Evolutionary conservation across 1,140 invertebrate species (phyloP).

Genomic region (Protaetia brevitarsis): DNA sequence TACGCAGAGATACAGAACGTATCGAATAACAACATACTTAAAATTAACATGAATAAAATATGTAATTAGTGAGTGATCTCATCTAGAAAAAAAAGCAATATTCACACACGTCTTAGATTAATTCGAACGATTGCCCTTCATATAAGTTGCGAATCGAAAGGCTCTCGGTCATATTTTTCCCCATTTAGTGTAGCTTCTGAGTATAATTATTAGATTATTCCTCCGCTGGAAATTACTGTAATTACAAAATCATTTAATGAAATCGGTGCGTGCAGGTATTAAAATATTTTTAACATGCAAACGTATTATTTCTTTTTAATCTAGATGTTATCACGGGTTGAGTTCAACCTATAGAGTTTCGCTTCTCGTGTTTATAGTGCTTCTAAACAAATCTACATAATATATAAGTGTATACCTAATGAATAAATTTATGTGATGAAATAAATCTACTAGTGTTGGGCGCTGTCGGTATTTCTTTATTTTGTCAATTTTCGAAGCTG

Average conservation of each 20-base stretch:
- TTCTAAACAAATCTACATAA: neutral
- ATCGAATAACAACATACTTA: neutral
- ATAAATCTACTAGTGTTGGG: no score
- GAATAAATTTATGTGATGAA: no score
- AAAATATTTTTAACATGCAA: slow-evolving; percentile 17
- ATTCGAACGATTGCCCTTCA: neutral
- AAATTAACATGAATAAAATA: neutral
- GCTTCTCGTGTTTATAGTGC: neutral
- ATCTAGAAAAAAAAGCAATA: neutral
- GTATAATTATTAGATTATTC: slow-evolving; percentile 17
- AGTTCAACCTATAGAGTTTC: neutral
- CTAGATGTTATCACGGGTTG: neutral
- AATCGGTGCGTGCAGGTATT: slow-evolving; percentile 2
- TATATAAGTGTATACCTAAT: neutral
- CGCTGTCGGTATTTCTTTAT: no score
- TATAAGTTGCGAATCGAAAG: neutral
- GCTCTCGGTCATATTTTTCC: neutral
- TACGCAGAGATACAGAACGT: neutral
- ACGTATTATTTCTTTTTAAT: neutral
- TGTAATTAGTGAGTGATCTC: neutral
- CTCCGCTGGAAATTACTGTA: slow-evolving; percentile 7
- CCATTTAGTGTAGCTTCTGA: slow-evolving; percentile 3
- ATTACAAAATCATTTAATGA: slow-evolving; percentile 16
- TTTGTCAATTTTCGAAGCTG: no score
- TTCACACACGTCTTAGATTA: neutral